Conservation (phyloP, 1,140 invertebrate genomes). For the Drosophila mauritiana region DNA sequence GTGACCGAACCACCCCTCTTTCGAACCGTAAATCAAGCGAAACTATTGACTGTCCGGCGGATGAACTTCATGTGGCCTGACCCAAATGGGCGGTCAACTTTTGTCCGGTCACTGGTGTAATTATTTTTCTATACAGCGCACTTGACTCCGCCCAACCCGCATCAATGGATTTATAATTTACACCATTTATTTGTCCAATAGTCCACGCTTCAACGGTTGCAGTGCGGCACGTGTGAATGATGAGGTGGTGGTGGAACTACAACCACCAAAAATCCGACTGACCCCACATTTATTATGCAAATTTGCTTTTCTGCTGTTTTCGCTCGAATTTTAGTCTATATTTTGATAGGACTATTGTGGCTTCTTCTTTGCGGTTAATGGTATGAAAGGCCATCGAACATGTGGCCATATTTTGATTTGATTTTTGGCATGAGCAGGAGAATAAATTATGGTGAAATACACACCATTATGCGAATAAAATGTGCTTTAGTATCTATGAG, state of each 20-base stretch:
- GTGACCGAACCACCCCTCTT: constrained; percentile 28
- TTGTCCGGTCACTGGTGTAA: constrained; percentile 56
- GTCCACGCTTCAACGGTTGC: constrained; percentile 35
- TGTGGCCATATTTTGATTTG: constrained; percentile 40
- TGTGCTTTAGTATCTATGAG: too few species aligned
- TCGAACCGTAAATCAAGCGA: constrained; percentile 44
- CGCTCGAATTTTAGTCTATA: constrained; percentile 17
- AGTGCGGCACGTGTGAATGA: constrained; percentile 32
- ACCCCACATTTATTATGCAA: constrained; percentile 58
- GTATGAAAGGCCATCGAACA: constrained; percentile 45
- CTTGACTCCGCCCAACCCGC: constrained; percentile 39
- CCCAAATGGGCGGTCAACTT: constrained; percentile 57
- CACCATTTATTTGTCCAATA: constrained; percentile 66
- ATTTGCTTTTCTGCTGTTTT: constrained; percentile 36
- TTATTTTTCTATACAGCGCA: constrained; percentile 47
- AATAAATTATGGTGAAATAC: background rate
- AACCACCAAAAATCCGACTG: constrained; percentile 28
- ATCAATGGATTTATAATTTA: constrained; percentile 67
- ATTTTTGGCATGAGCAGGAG: background rate
- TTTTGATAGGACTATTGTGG: constrained; percentile 13
- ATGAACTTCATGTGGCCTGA: constrained; percentile 44
- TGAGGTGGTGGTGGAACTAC: constrained; percentile 15
- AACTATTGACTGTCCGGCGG: constrained; percentile 33
- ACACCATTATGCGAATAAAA: background rate
- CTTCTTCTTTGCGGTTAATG: constrained; percentile 37